Evolutionary conservation across 2,797 vertebrate genomes (phyloP).

Genomic region (Myoxocephalus aenaeus): DNA sequence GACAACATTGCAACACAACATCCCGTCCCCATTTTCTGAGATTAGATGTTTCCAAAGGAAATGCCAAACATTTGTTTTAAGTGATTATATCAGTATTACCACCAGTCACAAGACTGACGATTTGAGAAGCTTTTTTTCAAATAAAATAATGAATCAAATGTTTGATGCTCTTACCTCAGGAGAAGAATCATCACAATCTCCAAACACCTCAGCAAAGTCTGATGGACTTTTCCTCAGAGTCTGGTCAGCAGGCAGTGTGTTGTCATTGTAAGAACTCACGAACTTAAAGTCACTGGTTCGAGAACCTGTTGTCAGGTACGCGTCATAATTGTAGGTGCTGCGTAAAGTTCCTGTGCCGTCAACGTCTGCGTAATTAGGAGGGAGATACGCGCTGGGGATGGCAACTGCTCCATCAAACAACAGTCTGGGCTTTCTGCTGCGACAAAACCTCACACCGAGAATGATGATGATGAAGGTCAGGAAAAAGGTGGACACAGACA

Average conservation of each 20-base stretch:
- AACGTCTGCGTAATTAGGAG: constrained; percentile 67
- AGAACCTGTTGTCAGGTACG: constrained; percentile 35
- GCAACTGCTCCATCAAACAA: constrained; percentile 17
- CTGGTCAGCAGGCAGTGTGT: constrained; percentile 44
- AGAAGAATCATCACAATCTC: not conserved
- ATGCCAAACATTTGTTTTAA: too few species aligned
- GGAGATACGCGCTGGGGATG: constrained; percentile 59
- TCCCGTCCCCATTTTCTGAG: too few species aligned
- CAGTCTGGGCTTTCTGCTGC: too few species aligned
- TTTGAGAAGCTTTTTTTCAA: too few species aligned
- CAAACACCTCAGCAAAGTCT: constrained; percentile 6
- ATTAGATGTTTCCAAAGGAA: too few species aligned
- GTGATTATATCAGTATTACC: too few species aligned
- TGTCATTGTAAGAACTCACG: constrained; percentile 42
- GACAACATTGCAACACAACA: too few species aligned
- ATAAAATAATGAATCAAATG: too few species aligned
- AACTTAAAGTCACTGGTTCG: constrained; percentile 57
- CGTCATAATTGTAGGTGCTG: constrained; percentile 68
- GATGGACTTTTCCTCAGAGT: constrained; percentile 38
- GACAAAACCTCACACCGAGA: too few species aligned
- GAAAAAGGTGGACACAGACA: too few species aligned
- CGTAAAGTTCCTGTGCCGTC: constrained; percentile 52
- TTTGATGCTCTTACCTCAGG: not conserved
- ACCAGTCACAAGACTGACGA: too few species aligned
- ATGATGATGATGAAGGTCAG: too few species aligned